These are phyloP conservation scores for Leptarthrus brevirostris DNA, from an alignment of 2,888 invertebrate genomes.

Conservation along the genomic window DNA sequence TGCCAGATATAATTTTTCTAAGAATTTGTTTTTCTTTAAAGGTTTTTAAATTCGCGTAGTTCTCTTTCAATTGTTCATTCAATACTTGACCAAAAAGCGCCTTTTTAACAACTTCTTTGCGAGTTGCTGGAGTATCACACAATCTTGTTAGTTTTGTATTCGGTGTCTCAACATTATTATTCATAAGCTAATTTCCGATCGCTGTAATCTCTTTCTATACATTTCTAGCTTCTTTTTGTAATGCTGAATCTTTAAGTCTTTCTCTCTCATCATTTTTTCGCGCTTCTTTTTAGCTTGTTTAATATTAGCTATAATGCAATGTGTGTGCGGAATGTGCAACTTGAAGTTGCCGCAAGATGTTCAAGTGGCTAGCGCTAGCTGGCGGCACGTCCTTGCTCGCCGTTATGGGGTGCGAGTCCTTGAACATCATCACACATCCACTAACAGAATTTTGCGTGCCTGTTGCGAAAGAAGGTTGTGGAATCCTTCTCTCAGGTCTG, in stretches of 20 bases:
- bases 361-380: too few species aligned
- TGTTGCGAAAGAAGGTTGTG: too few species aligned
- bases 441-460: too few species aligned
- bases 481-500: too few species aligned
- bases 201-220: background rate
- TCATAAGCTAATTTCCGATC: background rate
- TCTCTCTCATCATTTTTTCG: background rate
- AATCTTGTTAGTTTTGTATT: background rate
- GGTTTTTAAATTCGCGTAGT: background rate
- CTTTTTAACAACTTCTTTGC: background rate
- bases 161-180: background rate
- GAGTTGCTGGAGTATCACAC: background rate
- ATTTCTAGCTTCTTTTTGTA: background rate
- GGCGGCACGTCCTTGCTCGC: too few species aligned
- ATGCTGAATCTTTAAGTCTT: background rate
- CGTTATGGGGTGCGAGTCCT: too few species aligned
- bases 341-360: too few species aligned
- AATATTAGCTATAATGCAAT: too few species aligned
- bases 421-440: too few species aligned
- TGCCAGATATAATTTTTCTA: background rate
- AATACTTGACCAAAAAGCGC: background rate
- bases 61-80: background rate
- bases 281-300: background rate
- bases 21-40: background rate
- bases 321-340: too few species aligned